Evolutionary conservation across 2,113 vertebrate species (phyloP).

Genomic region (Acinonyx jubatus): DNA sequence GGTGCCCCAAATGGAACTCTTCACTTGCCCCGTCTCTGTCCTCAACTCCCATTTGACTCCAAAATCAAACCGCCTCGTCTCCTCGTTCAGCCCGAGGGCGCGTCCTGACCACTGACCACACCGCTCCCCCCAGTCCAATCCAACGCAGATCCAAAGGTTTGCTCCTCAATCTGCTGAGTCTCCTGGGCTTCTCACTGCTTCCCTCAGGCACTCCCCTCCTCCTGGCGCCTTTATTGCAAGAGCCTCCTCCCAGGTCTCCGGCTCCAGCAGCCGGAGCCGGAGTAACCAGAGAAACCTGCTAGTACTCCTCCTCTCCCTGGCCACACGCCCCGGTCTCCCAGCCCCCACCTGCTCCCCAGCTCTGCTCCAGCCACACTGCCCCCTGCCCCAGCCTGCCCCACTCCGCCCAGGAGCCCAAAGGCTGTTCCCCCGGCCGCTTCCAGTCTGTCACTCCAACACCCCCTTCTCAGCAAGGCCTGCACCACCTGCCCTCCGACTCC

Average conservation of each 20-base stretch:
- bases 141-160: background rate
- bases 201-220: fast-evolving
- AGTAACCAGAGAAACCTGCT: background rate
- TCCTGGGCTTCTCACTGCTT: background rate
- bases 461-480: background rate
- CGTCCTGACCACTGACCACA: background rate
- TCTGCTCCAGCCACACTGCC: background rate
- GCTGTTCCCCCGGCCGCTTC: background rate
- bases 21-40: too few relatives aligned
- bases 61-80: fast-evolving
- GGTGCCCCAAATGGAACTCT: too few relatives aligned
- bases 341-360: background rate
- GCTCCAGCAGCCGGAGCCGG: background rate
- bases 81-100: background rate
- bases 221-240: too few relatives aligned
- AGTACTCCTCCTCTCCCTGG: background rate
- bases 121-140: fast-evolving
- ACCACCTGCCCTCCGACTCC: background rate
- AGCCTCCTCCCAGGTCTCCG: background rate
- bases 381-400: too few relatives aligned
- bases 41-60: background rate
- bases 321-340: fast-evolving
- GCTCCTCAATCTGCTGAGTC: background rate
- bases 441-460: background rate
- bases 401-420: fast-evolving